Evolutionary conservation across 2,797 vertebrate genomes (phyloP), one percentile per base, ranked within the genome.

Genomic region (Menidia menidia): DNA sequence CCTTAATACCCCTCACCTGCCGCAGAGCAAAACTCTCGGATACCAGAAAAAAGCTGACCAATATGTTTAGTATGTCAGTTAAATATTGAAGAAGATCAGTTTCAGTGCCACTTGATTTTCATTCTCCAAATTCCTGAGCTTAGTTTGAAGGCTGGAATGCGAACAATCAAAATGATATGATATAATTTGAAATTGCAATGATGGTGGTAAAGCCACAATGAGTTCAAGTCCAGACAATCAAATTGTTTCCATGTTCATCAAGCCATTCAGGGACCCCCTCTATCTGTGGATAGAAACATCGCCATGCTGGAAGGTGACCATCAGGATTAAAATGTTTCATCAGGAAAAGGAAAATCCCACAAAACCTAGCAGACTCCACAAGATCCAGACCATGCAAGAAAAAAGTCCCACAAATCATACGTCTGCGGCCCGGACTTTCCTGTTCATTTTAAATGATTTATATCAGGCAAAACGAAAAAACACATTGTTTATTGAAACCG

Each of bases 11-110:
- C 47, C 51, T 61, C 32, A 53, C 33, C 15, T 57, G 69, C 64
- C 64, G 66, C 61, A 64, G n/a, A 52, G 64, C 39, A 75, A 68
- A 57, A 60, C 54, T 47, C 25, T 16, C 8, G 47, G 18, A 52
- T 58, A 56, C 18, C 51, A 30, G 9, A 48, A 25, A 39, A 52
- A 52, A 52, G 25, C 50, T 6, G 18, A 12, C 30, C 25, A 52
- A 25, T 52, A 31, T 31, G 30, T 15, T 8, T 9, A 31, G 42
- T 25, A 60, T 45, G 25, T 32, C 7, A 14, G 25, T 18, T 11
- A 56, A 4, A 10, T 11, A 12, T 19, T 14, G 35, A 5, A 9
- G 30, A 19, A 33, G 16, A 60, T 25, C 39, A 30, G 15, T 25
- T 52, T 52, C 8, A 5, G 14, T 31, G 25, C 50, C 25, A 19